Conservation (phyloP, 2,113 vertebrate species). For the Ranitomeya imitator region DNA sequence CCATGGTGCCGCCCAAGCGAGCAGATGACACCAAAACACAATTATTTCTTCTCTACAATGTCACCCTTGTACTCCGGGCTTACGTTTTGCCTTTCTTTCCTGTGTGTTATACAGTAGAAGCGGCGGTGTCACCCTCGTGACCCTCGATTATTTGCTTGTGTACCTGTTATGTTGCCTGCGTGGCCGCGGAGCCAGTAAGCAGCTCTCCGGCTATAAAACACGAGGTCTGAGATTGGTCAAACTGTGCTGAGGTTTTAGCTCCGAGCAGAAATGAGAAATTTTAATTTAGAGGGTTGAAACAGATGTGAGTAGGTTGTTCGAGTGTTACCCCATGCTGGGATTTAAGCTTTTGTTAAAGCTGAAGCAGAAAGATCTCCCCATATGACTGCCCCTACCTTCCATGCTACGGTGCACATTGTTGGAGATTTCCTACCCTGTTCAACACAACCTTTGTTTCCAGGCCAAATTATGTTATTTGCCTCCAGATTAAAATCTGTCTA, state of each 20-base stretch:
- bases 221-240: background rate
- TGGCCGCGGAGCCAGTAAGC: background rate
- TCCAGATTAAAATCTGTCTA: background rate
- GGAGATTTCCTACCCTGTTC: background rate
- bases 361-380: constrained; percentile 5
- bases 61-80: background rate
- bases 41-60: constrained; percentile 20
- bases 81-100: background rate
- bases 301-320: constrained; percentile 47
- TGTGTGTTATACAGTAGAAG: background rate
- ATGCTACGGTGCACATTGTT: background rate
- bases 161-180: constrained; percentile 29
- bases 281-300: constrained; percentile 44
- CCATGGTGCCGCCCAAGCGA: background rate
- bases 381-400: constrained; percentile 11
- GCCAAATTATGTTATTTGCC: background rate
- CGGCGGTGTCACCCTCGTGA: constrained; percentile 9
- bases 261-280: constrained; percentile 26
- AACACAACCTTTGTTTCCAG: background rate
- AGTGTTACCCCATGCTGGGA: constrained; percentile 30
- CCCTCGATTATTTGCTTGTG: constrained; percentile 32
- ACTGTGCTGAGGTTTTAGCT: background rate
- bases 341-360: background rate
- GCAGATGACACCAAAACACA: background rate
- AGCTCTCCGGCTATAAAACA: background rate